These are phyloP conservation scores for Epizoanthus rinbou DNA, from an alignment of 92 coral and sea anemone genomes.

Conservation along the genomic window DNA sequence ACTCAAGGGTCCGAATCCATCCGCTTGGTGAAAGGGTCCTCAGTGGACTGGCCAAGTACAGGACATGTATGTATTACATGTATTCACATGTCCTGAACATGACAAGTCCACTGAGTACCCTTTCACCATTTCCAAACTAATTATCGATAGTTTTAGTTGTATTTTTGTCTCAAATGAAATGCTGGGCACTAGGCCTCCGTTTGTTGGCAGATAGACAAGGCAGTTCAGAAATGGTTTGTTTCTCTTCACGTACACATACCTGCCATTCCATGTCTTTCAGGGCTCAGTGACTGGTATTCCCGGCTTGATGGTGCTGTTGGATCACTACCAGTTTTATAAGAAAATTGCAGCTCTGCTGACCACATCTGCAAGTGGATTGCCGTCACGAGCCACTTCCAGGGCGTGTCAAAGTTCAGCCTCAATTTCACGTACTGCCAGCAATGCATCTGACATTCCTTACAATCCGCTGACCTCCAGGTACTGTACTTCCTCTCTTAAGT, in stretches of 20 bases:
- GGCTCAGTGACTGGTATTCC: conserved; percentile 57
- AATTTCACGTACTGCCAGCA: conserved; percentile 69
- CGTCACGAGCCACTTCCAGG: conserved; percentile 71
- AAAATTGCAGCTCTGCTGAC: conserved; percentile 66
- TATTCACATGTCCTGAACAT: too few species aligned
- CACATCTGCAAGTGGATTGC: conserved; percentile 47
- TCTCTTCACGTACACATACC: neutral
- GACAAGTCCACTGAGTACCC: too few species aligned
- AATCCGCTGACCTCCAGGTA: conserved; percentile 67
- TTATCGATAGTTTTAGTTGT: too few species aligned
- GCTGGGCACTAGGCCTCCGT: too few species aligned
- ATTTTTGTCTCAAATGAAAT: too few species aligned
- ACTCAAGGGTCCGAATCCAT: too few species aligned
- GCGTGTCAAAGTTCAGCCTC: conserved; percentile 92
- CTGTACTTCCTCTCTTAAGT: neutral
- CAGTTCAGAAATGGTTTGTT: neutral
- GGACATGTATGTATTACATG: too few species aligned
- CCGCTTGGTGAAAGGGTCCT: too few species aligned
- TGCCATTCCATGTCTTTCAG: conserved; percentile 36
- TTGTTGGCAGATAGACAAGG: neutral
- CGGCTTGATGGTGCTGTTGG: conserved; percentile 68
- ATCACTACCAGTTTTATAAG: conserved; percentile 83
- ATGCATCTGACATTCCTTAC: conserved; percentile 86
- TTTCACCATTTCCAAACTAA: too few species aligned
- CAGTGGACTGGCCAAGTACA: too few species aligned